Conservation (phyloP, 2,113 vertebrate genomes). For the Trachemys scripta region DNA sequence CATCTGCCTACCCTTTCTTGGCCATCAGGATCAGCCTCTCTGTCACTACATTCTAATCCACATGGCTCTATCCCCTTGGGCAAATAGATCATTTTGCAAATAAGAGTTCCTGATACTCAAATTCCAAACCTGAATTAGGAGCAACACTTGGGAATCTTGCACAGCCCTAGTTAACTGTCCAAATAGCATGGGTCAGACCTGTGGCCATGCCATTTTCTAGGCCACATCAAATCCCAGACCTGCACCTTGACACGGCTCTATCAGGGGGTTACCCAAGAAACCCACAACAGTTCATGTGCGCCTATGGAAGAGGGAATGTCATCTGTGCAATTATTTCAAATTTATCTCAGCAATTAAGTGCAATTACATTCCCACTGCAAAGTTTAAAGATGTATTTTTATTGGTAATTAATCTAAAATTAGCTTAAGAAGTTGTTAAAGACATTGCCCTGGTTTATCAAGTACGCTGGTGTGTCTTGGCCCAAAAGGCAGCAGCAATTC, state of each 20-base stretch:
- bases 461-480: neutral
- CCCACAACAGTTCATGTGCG: neutral
- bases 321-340: neutral
- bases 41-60: neutral
- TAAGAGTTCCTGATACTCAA: neutral
- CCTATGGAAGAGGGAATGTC: neutral
- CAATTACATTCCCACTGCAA: neutral
- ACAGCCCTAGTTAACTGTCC: neutral
- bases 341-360: constrained; percentile 2
- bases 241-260: neutral
- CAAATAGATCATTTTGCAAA: neutral
- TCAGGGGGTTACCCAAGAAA: neutral
- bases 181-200: neutral
- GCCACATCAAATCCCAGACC: neutral
- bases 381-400: neutral
- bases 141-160: neutral
- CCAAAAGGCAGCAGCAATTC: fast-evolving
- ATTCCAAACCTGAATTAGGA: neutral
- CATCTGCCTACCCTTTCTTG: neutral
- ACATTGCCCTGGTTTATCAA: neutral
- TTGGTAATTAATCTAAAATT: neutral
- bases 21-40: neutral
- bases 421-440: neutral
- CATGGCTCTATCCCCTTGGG: neutral
- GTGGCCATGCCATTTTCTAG: neutral